A percentile compares a stretch with the other conserved stretches of the same genome.
These are phyloP conservation scores for Carapus acus DNA, from an alignment of 2,797 vertebrate genomes.

Conservation along the genomic window DNA sequence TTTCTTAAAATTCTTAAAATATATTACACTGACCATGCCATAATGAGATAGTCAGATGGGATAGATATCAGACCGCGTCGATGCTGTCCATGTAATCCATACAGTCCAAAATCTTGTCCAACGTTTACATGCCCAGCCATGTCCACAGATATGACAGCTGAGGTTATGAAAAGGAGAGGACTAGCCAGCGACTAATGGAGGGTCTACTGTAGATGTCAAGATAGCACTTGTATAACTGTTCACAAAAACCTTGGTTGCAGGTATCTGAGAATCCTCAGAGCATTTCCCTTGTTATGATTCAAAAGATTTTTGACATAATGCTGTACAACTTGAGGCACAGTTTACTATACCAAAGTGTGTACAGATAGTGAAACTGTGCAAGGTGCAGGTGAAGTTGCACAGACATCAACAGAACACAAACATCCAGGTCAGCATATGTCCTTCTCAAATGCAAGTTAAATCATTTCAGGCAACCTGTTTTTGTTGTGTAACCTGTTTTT, in stretches of 20 bases:
- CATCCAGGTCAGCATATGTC: too few relatives aligned
- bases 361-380: too few relatives aligned
- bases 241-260: conserved; percentile 1
- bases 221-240: conserved; percentile 12
- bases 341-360: too few relatives aligned
- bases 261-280: too few relatives aligned
- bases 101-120: conserved; percentile 29
- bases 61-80: conserved; percentile 11
- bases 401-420: too few relatives aligned
- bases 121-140: conserved; percentile 25
- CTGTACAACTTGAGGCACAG: too few relatives aligned
- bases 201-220: conserved; percentile 8
- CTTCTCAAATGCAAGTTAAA: too few relatives aligned
- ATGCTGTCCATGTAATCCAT: conserved; percentile 17
- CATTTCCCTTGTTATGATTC: too few relatives aligned
- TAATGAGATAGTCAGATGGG: conserved; percentile 32
- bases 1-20: conserved; percentile 11
- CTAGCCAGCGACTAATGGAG: conserved; percentile 13
- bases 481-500: too few relatives aligned
- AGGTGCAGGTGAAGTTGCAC: too few relatives aligned
- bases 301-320: too few relatives aligned
- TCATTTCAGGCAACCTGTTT: too few relatives aligned
- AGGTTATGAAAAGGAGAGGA: conserved; percentile 32
- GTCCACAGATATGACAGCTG: conserved; percentile 34
- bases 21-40: neutral